Evolutionary conservation across 1,140 invertebrate species (phyloP), one percentile per base, ranked within the genome.

Genomic region (Drosophila prosaltans): DNA sequence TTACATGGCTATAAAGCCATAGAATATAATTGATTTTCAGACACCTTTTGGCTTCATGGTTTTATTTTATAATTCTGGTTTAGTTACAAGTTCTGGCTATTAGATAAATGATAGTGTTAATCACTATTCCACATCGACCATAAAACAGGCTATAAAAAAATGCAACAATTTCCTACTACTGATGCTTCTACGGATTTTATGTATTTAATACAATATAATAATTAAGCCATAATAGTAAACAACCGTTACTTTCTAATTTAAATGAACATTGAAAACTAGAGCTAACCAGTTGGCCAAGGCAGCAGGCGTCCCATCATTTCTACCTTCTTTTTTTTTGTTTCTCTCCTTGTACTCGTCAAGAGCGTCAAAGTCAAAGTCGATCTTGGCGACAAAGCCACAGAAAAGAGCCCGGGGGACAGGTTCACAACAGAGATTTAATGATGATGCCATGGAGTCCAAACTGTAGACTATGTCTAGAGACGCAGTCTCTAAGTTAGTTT

Each of bases 201-300:
- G 77, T 82, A 72, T 81, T 65, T 51, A 51, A 51, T 51, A 51
- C 45, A 51, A 51, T 51, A 51, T 51, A 51, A 81, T 81, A 88
- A 88, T 88, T 88, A 90, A 88, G 84, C 84, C 78, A 89, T 88
- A 84, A 88, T 88, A 89, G 77, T 89, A 80, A 88, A 89, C 70
- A 69, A 55, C 84, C 84, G 84, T 88, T 88, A 48, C 43, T 81
- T 88, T 88, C 80, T 83, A 86, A 86, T 86, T 89, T 90, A 75
- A 88, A 84, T 88, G 80, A 84, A 84, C 84, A 88, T 81, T 74
- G 63, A 66, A 77, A 82, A 86, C 69, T 86, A 73, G 79, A 85
- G 85, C 70, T 74, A 75, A 75, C 59, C 68, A 72, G 76, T 64
- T 55, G 76, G 68, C 76, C 60, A 24, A 26, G 55, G 72, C 30